Percentiles rank a stretch among this genome's conserved stretches.
phyloP scores from a whole-genome alignment of 1,140 invertebrate genomes.

The Conopomorpha cramerella region DNA sequence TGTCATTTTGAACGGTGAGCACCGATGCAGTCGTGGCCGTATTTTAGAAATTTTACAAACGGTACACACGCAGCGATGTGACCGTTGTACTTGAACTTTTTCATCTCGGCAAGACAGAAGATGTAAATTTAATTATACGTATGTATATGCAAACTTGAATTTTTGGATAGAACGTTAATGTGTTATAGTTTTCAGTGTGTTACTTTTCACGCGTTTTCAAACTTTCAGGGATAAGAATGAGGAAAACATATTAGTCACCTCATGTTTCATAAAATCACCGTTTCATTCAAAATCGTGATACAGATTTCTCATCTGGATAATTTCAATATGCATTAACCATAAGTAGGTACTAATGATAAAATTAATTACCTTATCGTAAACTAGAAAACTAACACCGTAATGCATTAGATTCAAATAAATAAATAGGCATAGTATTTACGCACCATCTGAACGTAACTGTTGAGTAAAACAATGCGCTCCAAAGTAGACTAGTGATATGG shows the following conservation, averaged over 20 bases:
- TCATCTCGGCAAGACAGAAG: background rate
- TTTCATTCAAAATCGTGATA: no score
- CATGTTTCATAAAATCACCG: no score
- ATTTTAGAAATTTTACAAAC: no score
- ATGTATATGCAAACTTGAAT: background rate
- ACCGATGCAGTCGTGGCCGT: no score
- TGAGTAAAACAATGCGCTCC: conserved; percentile 33
- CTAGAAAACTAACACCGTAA: conserved; percentile 6
- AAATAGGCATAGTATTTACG: no score
- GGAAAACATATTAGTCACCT: no score
- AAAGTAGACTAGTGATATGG: conserved; percentile 8
- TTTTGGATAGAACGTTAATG: background rate
- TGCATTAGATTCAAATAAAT: no score
- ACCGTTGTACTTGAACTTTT: background rate
- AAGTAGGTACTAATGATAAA: conserved; percentile 9
- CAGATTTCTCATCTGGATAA: background rate
- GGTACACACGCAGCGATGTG: no score
- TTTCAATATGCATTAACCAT: background rate
- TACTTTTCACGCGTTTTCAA: background rate
- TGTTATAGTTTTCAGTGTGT: background rate
- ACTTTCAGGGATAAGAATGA: no score
- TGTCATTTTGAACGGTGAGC: conserved; percentile 39
- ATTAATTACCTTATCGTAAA: conserved; percentile 4
- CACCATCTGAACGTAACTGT: no score
- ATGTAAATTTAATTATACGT: background rate